phyloP scores from a whole-genome alignment of 1,140 invertebrate species.

The Eumeta japonica region DNA sequence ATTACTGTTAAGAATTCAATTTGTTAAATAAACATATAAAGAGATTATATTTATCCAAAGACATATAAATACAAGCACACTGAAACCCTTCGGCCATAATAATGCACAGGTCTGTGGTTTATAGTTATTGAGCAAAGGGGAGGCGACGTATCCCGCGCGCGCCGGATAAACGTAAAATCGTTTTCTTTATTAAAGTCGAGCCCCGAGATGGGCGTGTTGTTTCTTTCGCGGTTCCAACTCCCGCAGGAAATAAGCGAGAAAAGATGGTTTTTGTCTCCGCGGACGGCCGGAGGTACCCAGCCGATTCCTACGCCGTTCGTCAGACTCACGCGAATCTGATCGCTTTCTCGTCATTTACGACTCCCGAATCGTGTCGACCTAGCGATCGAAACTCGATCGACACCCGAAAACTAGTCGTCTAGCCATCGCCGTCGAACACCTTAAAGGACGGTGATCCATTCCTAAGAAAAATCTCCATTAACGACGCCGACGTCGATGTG shows the following conservation, averaged over 20 bases:
- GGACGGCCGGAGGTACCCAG: slow-evolving; percentile 14
- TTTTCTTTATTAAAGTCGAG: slow-evolving; percentile 40
- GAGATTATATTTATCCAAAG: no score
- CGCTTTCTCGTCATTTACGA: no score
- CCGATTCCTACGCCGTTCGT: no score
- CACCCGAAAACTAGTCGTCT: neutral
- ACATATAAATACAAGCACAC: no score
- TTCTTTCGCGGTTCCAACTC: slow-evolving; percentile 17
- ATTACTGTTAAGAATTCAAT: no score
- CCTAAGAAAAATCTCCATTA: neutral
- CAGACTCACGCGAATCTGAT: no score
- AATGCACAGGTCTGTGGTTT: no score
- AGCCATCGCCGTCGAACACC: neutral
- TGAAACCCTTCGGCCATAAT: no score
- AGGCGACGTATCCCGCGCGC: slow-evolving; percentile 6
- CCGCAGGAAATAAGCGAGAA: slow-evolving; percentile 38
- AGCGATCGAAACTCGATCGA: neutral
- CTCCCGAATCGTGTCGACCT: no score
- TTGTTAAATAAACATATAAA: no score
- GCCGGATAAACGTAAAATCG: slow-evolving; percentile 28
- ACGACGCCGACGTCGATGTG: neutral
- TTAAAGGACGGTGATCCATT: neutral
- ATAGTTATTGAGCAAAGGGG: no score
- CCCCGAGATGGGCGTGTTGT: slow-evolving; percentile 33
- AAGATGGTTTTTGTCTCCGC: neutral